Conservation (phyloP, 1,140 invertebrate genomes). For the Diabrotica virgifera region DNA sequence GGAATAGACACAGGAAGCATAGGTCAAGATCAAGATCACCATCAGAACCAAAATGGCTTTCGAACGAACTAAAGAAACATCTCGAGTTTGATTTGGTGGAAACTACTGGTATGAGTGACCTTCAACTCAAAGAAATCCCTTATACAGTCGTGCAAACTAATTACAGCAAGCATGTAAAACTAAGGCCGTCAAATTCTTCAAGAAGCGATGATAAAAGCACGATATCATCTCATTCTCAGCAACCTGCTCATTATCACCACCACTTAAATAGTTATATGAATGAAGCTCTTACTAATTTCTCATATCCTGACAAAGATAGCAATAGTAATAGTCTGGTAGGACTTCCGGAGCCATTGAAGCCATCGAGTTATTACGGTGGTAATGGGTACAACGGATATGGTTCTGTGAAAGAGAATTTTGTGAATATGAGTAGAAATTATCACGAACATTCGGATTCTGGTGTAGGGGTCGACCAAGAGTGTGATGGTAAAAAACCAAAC, state of each 20-base stretch:
- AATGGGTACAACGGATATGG: constrained; percentile 25
- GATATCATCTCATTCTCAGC: constrained; percentile 19
- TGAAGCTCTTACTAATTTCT: constrained; percentile 32
- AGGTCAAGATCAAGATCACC: constrained; percentile 68
- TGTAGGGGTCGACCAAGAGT: constrained; percentile 65
- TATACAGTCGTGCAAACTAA: constrained; percentile 84
- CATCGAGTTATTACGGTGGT: constrained; percentile 21
- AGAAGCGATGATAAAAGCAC: constrained; percentile 45
- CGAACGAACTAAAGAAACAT: constrained; percentile 73
- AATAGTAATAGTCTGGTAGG: constrained; percentile 20
- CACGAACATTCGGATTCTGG: constrained; percentile 68
- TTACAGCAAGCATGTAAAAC: constrained; percentile 56
- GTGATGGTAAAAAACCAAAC: constrained; percentile 5
- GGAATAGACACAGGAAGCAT: constrained; percentile 64
- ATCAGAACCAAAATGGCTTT: constrained; percentile 64
- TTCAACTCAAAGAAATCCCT: constrained; percentile 85
- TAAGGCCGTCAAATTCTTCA: constrained; percentile 53
- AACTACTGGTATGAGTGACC: constrained; percentile 82
- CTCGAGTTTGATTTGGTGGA: constrained; percentile 88
- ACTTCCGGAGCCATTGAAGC: constrained; percentile 30
- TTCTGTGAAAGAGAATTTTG: constrained; percentile 31
- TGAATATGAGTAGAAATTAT: constrained; percentile 54
- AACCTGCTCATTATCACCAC: constrained; percentile 23
- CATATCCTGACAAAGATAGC: constrained; percentile 29
- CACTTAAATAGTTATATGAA: constrained; percentile 24